Conservation (phyloP, 2,888 invertebrate genomes). For the Germaria angustata region DNA sequence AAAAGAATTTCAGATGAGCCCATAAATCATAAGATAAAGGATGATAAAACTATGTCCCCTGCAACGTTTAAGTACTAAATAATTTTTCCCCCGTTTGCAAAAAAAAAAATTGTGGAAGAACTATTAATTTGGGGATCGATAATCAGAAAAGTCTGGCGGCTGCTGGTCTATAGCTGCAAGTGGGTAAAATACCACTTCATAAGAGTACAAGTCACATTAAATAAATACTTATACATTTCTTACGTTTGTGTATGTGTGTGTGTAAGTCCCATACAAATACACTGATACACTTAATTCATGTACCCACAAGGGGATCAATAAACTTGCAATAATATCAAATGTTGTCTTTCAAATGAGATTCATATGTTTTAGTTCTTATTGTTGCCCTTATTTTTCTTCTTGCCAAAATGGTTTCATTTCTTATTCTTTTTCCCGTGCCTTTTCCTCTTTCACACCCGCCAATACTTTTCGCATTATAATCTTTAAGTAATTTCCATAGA, state of each 20-base stretch:
- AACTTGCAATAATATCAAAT: constrained; percentile 64
- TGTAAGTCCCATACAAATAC: constrained; percentile 25
- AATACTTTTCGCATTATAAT: constrained; percentile 48
- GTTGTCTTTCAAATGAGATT: constrained; percentile 56
- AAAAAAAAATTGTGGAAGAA: no score
- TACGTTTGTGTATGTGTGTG: constrained; percentile 4
- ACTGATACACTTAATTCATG: neutral
- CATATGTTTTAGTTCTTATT: constrained; percentile 32
- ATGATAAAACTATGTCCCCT: no score
- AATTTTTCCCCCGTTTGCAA: no score
- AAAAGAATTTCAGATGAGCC: no score
- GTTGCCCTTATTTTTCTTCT: neutral
- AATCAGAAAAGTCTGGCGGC: neutral
- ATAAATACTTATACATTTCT: neutral
- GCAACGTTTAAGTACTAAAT: no score
- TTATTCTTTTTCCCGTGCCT: neutral
- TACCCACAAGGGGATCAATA: constrained; percentile 61
- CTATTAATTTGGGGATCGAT: no score
- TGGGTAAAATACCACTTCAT: neutral
- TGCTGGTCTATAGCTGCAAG: neutral
- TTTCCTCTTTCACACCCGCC: constrained; percentile 2
- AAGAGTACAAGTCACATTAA: constrained; percentile 36
- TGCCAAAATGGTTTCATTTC: constrained; percentile 41
- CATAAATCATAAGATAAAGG: no score
- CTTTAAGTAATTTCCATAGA: constrained; percentile 73